Evolutionary conservation across 2,888 invertebrate genomes (phyloP).

Genomic region (Scaptomyza tumidula): DNA sequence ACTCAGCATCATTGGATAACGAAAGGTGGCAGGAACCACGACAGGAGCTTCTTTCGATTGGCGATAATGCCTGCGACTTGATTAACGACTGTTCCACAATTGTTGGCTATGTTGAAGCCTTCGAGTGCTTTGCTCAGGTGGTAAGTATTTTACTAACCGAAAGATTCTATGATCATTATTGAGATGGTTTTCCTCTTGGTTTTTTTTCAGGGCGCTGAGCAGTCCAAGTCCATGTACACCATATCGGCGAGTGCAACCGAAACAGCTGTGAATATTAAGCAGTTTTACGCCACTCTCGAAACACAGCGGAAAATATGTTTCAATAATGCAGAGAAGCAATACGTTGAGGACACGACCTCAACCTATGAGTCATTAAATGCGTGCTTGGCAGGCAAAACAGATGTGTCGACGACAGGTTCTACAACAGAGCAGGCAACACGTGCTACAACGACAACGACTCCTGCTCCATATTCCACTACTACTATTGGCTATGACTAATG

Average conservation of each 20-base stretch:
- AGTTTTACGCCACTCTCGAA: slow-evolving; percentile 18
- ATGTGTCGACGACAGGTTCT: neutral
- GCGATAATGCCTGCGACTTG: slow-evolving; percentile 16
- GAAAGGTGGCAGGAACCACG: neutral
- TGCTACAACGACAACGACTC: too few relatives aligned
- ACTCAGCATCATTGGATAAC: slow-evolving; percentile 8
- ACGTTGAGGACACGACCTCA: slow-evolving; percentile 28
- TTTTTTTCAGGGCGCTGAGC: slow-evolving; percentile 24
- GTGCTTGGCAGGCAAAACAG: slow-evolving; percentile 29
- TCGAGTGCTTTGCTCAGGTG: slow-evolving; percentile 49
- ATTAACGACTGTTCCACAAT: slow-evolving; percentile 38
- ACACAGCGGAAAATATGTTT: slow-evolving; percentile 26
- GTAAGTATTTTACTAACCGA: slow-evolving; percentile 27
- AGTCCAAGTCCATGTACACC: slow-evolving; percentile 47
- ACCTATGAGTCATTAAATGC: slow-evolving; percentile 46
- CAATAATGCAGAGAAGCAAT: slow-evolving; percentile 41
- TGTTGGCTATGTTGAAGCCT: slow-evolving; percentile 36
- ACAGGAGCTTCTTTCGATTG: neutral
- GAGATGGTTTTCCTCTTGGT: too few relatives aligned
- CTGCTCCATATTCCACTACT: too few relatives aligned
- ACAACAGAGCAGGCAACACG: too few relatives aligned
- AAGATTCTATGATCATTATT: too few relatives aligned
- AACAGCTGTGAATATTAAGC: slow-evolving; percentile 7
- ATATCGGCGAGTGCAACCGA: slow-evolving; percentile 43
- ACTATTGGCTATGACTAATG: too few relatives aligned